Percentiles rank a stretch among this genome's conserved stretches.
These are phyloP conservation scores for Eospalax fontanierii DNA, from an alignment of 2,797 vertebrate species.

Conservation along the genomic window DNA sequence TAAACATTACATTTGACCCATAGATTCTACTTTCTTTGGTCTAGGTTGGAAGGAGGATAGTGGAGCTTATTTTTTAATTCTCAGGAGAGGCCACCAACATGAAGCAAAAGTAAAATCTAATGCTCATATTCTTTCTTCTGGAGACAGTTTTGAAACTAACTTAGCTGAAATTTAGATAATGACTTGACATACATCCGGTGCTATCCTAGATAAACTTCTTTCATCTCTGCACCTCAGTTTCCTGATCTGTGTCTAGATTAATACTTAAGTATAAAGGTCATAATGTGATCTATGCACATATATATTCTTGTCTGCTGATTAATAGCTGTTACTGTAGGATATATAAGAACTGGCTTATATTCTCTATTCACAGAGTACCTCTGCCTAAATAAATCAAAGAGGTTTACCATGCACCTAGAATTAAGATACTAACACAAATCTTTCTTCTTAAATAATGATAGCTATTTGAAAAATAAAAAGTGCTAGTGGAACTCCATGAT, in stretches of 20 bases:
- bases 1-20: background rate
- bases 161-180: background rate
- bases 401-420: background rate
- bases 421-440: constrained; percentile 48
- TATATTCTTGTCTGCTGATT: background rate
- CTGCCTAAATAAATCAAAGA: background rate
- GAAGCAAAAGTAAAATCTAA: background rate
- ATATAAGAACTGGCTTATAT: background rate
- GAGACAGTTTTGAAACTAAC: background rate
- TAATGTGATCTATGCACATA: background rate
- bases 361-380: background rate
- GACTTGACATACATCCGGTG: background rate
- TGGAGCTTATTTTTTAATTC: background rate
- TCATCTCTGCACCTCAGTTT: background rate
- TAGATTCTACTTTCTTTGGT: background rate
- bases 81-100: background rate
- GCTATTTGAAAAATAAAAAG: constrained; percentile 61
- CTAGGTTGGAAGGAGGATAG: background rate
- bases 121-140: background rate
- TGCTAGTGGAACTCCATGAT: constrained; percentile 16
- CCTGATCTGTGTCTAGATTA: background rate
- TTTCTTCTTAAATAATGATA: constrained; percentile 58
- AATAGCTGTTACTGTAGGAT: background rate
- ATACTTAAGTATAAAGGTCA: background rate
- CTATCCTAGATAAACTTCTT: background rate